Evolutionary conservation across 2,797 vertebrate genomes (phyloP).

Genomic region (Muscicapa striata): DNA sequence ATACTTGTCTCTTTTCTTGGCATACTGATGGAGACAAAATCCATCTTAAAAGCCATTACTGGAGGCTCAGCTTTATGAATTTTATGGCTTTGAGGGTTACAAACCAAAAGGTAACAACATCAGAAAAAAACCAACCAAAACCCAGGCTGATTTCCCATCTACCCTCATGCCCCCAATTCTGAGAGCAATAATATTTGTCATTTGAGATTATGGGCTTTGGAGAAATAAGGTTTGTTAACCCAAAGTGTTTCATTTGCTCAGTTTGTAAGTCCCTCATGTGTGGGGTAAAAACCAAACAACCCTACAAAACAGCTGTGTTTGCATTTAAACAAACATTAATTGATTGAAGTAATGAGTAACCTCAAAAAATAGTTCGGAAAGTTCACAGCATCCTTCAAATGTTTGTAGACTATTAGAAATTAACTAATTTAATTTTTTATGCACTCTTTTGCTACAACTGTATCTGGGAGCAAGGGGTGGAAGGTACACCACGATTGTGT

Average conservation of each 20-base stretch:
- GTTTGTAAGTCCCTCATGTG: not conserved
- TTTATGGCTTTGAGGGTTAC: not conserved
- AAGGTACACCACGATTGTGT: not conserved
- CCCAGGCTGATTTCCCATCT: not conserved
- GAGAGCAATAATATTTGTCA: not conserved
- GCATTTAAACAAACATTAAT: slow-evolving; percentile 60
- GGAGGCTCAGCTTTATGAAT: not conserved
- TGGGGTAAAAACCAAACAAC: slow-evolving; percentile 16
- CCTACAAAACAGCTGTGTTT: slow-evolving; percentile 37
- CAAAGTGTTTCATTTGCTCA: not conserved
- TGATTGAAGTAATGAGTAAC: slow-evolving; percentile 52
- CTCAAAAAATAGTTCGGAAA: not conserved
- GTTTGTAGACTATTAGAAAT: slow-evolving; percentile 30
- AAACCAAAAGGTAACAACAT: not conserved
- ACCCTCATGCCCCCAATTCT: not conserved
- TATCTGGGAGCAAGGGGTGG: not conserved
- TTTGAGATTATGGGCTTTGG: not conserved
- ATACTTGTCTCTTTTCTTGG: not conserved
- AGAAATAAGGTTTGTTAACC: not conserved
- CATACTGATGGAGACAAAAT: not conserved
- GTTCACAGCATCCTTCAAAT: slow-evolving; percentile 16
- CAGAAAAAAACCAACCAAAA: not conserved
- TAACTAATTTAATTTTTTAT: not conserved
- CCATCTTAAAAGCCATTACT: not conserved
- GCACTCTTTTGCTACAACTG: not conserved